These are phyloP conservation scores for Sycophaga agraensis DNA, from an alignment of 1,140 invertebrate genomes.

Conservation along the genomic window DNA sequence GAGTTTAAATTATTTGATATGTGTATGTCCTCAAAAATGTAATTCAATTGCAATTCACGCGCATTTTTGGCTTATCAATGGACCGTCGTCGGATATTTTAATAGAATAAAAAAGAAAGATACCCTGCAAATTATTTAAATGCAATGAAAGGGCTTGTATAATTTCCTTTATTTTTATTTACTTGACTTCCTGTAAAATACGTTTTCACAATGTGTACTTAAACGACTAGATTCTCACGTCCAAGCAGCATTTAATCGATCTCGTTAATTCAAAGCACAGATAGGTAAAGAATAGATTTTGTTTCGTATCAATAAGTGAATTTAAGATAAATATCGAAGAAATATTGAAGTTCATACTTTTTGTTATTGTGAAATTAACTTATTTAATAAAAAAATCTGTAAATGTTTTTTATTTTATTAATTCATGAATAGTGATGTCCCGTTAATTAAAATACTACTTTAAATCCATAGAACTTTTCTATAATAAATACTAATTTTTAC, in stretches of 20 bases:
- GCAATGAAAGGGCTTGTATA: neutral
- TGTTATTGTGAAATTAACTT: neutral
- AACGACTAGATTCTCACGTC: neutral
- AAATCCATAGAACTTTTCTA: too few species aligned
- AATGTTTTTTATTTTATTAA: neutral
- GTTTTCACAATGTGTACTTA: too few species aligned
- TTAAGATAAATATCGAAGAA: too few species aligned
- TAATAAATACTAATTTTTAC: too few species aligned
- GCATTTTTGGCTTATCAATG: constrained; percentile 4
- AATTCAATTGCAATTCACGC: constrained; percentile 18
- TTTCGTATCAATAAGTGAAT: too few species aligned
- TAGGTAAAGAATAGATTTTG: neutral
- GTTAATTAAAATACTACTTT: too few species aligned
- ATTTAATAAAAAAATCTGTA: neutral
- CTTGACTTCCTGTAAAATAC: too few species aligned
- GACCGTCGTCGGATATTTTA: constrained; percentile 15
- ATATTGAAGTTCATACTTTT: neutral
- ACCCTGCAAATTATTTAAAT: too few species aligned
- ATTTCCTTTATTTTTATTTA: constrained; percentile 4
- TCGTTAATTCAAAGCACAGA: neutral
- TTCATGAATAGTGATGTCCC: too few species aligned
- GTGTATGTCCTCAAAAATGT: constrained; percentile 6
- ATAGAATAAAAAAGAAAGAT: neutral
- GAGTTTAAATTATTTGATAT: neutral
- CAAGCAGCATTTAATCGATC: constrained; percentile 1